Evolutionary conservation across 2,797 vertebrate species (phyloP).

Genomic region (Silurus lanzhouensis): DNA sequence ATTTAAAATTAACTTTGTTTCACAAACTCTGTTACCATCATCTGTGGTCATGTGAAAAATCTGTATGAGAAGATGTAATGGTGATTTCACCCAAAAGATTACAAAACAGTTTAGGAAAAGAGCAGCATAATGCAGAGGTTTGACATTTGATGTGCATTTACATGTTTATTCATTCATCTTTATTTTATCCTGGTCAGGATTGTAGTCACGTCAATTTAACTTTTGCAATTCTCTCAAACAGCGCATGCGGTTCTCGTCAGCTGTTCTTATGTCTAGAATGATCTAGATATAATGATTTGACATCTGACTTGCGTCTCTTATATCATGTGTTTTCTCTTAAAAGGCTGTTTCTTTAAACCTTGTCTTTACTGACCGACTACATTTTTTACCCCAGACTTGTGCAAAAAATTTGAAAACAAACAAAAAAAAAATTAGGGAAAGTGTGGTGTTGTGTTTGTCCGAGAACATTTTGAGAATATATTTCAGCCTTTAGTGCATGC

Average conservation of each 20-base stretch:
- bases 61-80: neutral
- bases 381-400: neutral
- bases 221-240: neutral
- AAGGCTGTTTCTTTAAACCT: neutral
- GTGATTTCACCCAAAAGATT: neutral
- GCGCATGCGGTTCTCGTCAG: neutral
- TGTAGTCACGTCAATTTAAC: neutral
- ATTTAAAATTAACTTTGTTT: neutral
- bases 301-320: neutral
- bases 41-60: neutral
- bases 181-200: neutral
- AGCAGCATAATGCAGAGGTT: neutral
- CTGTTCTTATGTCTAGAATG: neutral
- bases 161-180: neutral
- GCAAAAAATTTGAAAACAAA: neutral
- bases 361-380: neutral
- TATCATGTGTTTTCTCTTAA: neutral
- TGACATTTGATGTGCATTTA: neutral
- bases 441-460: neutral
- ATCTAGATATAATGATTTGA: neutral
- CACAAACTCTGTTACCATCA: neutral
- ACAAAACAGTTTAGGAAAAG: neutral
- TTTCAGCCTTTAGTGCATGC: neutral
- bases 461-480: neutral
- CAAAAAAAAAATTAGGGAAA: neutral